Base-by-base conservation (phyloP, 2,888 invertebrate species). In the Acrobeloides nanus region DNA sequence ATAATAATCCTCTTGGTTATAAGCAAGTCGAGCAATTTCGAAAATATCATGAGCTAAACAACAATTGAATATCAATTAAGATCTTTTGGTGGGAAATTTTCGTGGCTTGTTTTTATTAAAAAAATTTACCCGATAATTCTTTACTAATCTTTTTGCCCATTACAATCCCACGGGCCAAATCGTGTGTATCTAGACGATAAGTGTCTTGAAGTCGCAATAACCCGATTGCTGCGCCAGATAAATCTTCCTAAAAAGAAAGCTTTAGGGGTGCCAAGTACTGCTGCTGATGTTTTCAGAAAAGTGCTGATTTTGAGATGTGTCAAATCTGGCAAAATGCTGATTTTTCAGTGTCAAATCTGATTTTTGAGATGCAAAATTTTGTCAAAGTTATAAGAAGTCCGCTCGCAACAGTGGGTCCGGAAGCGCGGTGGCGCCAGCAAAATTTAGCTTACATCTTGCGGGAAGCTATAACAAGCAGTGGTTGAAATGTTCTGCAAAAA, bases 401-500 rank as follows among this genome's bases (percentile, higher is more conserved):
- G n/a, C n/a, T n/a, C n/a, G n/a, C n/a, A n/a, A n/a, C n/a, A n/a
- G n/a, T n/a, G n/a, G n/a, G n/a, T n/a, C n/a, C n/a, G n/a, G n/a
- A n/a, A n/a, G n/a, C n/a, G n/a, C n/a, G 2, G 92, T 93, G 12
- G 93, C 93, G 0, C 95, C 97, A 64, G 84, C 85, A 51, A 95
- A 78, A 76, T 97, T 95, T 2, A 24, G 48, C 48, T 26, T 85
- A 85, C 46, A 23, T 50, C 39, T 20, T 34, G 27, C 3, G 57
- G 57, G 23, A 53, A 49, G 18, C 26, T 3, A 17, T 38, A 56
- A 85, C 79, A 52, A 82, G 82, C 23, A 23, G 48, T 49, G 29
- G 56, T 55, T 15, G 56, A 37, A 38, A 71, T 45, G 29, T 58
- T 51, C 12, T 53, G 45, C 20, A 69, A 50, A 38, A 69, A 58